Evolutionary conservation across 2,113 vertebrate species (phyloP).

Genomic region (Rhagologus leucostigma): DNA sequence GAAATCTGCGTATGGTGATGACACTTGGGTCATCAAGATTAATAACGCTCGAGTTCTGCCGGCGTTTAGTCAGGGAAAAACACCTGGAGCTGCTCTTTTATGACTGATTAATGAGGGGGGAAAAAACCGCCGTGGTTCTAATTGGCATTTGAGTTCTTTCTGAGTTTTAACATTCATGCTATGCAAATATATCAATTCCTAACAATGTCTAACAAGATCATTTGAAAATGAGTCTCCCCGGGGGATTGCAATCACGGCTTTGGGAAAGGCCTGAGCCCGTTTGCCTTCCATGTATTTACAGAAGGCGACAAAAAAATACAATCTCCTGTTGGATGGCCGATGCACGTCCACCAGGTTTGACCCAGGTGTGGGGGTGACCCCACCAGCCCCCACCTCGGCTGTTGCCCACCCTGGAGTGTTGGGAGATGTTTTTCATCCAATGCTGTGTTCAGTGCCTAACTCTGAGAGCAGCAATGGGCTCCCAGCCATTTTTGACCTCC

Average conservation of each 20-base stretch:
- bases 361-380: background rate
- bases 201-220: slow-evolving; percentile 69
- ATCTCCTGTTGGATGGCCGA: fast-evolving
- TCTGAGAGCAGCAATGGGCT: background rate
- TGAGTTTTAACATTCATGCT: slow-evolving; percentile 66
- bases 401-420: fast-evolving
- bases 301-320: background rate
- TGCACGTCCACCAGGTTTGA: fast-evolving
- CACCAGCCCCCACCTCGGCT: background rate
- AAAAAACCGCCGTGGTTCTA: background rate
- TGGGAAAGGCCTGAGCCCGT: background rate
- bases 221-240: slow-evolving; percentile 56
- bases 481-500: background rate
- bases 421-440: fast-evolving
- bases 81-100: slow-evolving; percentile 60
- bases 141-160: slow-evolving; percentile 54
- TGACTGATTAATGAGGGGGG: slow-evolving; percentile 66
- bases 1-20: background rate
- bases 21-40: slow-evolving; percentile 10
- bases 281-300: background rate
- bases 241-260: slow-evolving; percentile 24
- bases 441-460: fast-evolving
- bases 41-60: background rate
- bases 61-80: background rate
- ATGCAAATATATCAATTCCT: slow-evolving; percentile 62